Percentiles rank a stretch among this genome's conserved stretches.
Conservation (phyloP, 2,113 vertebrate genomes). For the Microtus ochrogaster region DNA sequence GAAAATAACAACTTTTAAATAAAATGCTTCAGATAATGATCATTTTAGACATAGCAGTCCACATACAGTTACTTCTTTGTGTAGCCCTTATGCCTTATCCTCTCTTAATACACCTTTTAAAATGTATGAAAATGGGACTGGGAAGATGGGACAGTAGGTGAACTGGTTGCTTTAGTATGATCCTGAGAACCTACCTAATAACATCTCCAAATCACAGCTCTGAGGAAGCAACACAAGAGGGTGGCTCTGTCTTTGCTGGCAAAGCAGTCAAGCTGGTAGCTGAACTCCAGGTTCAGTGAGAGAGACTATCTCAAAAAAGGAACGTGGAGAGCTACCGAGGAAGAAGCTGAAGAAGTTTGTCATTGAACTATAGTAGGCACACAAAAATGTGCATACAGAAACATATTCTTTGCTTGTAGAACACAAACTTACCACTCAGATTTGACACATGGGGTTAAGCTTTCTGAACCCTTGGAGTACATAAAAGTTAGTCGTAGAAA, state of each 20-base stretch:
- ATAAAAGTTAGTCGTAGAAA: neutral
- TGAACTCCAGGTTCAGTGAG: neutral
- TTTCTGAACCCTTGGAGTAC: neutral
- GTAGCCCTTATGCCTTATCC: no score
- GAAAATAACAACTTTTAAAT: neutral
- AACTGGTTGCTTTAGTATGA: neutral
- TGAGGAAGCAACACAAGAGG: no score
- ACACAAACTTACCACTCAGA: neutral
- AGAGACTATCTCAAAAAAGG: neutral
- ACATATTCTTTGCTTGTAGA: neutral
- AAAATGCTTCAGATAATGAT: neutral
- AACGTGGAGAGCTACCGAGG: no score
- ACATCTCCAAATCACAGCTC: neutral
- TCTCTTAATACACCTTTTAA: neutral
- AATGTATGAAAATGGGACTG: neutral
- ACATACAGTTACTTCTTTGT: neutral
- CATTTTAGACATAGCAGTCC: neutral
- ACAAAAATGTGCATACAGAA: neutral
- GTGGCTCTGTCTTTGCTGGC: neutral
- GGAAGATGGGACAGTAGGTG: neutral
- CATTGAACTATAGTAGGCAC: neutral
- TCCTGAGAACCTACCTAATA: neutral
- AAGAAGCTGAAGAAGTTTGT: neutral
- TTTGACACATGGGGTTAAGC: neutral
- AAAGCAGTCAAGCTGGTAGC: neutral